A percentile compares a stretch with the other conserved stretches of the same genome.
Evolutionary conservation across 2,797 vertebrate genomes (phyloP).

Genomic region (Rhinoraja longicauda): DNA sequence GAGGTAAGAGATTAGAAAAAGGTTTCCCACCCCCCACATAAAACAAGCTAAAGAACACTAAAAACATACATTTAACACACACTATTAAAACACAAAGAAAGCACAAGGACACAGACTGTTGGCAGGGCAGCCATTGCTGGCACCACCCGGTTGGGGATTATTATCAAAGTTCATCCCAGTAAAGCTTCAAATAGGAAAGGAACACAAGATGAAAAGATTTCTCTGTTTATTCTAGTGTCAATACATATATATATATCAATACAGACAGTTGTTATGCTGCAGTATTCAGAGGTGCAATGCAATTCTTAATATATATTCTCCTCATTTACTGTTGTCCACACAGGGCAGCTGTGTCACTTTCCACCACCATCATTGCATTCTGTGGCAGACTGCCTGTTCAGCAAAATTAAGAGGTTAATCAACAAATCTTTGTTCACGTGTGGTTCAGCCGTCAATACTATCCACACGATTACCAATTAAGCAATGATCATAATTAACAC

Average conservation of each 20-base stretch:
- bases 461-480: slow-evolving; percentile 44
- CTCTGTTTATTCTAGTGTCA: background rate
- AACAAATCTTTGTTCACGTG: slow-evolving; percentile 43
- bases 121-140: too few relatives aligned
- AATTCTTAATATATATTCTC: slow-evolving; percentile 57
- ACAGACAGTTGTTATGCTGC: background rate
- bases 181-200: background rate
- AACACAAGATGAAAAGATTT: background rate
- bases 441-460: slow-evolving; percentile 49
- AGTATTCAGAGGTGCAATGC: slow-evolving; percentile 46
- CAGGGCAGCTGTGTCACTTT: slow-evolving; percentile 44
- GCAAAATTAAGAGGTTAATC: slow-evolving; percentile 53
- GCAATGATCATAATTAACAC: slow-evolving; percentile 42
- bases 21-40: too few relatives aligned
- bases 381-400: slow-evolving; percentile 51
- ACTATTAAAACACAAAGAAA: too few relatives aligned
- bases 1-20: too few relatives aligned
- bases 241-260: background rate
- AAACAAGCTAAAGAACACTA: too few relatives aligned
- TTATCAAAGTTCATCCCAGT: background rate
- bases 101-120: too few relatives aligned
- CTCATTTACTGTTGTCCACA: slow-evolving; percentile 55
- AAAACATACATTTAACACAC: too few relatives aligned
- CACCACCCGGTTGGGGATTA: background rate
- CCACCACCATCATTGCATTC: slow-evolving; percentile 45